Evolutionary conservation across 2,888 invertebrate genomes (phyloP).

Genomic region (Sarcophaga subvicina): DNA sequence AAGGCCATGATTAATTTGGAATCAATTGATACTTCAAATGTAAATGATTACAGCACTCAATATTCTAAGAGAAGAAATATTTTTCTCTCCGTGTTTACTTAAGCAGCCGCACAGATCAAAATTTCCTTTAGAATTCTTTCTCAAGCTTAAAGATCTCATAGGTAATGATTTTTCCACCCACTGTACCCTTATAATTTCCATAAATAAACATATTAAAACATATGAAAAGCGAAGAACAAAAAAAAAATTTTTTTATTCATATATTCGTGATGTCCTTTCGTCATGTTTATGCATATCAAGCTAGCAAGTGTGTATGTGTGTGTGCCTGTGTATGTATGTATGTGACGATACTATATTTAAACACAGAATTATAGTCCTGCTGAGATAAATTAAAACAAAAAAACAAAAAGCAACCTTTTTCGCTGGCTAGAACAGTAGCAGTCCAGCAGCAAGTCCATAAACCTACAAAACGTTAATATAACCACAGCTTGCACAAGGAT

Average conservation of each 20-base stretch:
- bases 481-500: constrained; percentile 28
- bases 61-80: no score
- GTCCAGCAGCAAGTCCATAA: constrained; percentile 15
- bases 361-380: constrained; percentile 40
- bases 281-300: constrained; percentile 28
- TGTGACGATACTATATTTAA: constrained; percentile 36
- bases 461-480: constrained; percentile 22
- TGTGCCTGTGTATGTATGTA: background rate
- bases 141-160: no score
- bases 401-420: background rate
- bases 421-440: background rate
- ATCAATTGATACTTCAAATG: no score
- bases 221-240: background rate
- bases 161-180: background rate
- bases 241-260: constrained; percentile 1
- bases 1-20: no score
- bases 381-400: constrained; percentile 35
- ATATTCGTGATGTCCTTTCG: constrained; percentile 58
- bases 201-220: constrained; percentile 50
- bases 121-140: no score
- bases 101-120: no score
- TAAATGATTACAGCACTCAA: no score
- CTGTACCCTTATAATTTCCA: constrained; percentile 45
- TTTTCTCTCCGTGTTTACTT: no score
- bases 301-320: background rate